Percentiles rank a stretch among this genome's conserved stretches.
Conservation (phyloP, 2,888 invertebrate genomes). For the Ormyrus labotus region DNA sequence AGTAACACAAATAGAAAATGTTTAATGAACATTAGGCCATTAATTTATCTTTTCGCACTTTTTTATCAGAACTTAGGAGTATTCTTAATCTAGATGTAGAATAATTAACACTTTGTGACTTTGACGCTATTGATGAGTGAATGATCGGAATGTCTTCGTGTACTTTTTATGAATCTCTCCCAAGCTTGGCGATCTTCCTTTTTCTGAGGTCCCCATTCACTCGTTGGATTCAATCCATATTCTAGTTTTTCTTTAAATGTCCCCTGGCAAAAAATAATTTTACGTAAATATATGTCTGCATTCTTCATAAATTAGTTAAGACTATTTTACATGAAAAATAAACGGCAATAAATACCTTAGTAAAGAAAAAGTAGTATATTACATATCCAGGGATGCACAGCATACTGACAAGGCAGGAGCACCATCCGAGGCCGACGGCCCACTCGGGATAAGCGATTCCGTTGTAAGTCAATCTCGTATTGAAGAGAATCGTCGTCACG, state of each 20-base stretch:
- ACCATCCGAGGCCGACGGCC: constrained; percentile 81
- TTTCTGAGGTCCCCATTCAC: constrained; percentile 73
- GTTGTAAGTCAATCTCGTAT: constrained; percentile 79
- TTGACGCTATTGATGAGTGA: constrained; percentile 55
- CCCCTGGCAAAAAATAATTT: constrained; percentile 58
- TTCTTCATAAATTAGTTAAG: neutral
- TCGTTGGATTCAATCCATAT: constrained; percentile 67
- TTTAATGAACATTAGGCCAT: constrained; percentile 27
- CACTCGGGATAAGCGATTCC: constrained; percentile 79
- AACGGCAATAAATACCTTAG: constrained; percentile 62
- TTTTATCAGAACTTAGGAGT: constrained; percentile 14
- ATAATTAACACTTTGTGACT: constrained; percentile 49
- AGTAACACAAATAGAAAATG: constrained; percentile 26
- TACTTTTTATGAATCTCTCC: constrained; percentile 63
- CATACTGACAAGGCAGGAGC: constrained; percentile 83
- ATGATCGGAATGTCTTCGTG: constrained; percentile 55
- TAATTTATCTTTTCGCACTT: constrained; percentile 21
- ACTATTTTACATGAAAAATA: neutral
- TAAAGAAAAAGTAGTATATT: constrained; percentile 77
- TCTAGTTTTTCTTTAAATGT: constrained; percentile 66
- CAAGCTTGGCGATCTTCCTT: constrained; percentile 66
- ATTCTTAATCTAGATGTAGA: constrained; percentile 24
- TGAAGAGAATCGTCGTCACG: constrained; percentile 80
- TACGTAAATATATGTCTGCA: neutral
- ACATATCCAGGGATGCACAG: constrained; percentile 85